Percentiles rank a stretch among this genome's conserved stretches.
These are phyloP conservation scores for Sparidentex hasta DNA, from an alignment of 2,797 vertebrate genomes.

Conservation along the genomic window DNA sequence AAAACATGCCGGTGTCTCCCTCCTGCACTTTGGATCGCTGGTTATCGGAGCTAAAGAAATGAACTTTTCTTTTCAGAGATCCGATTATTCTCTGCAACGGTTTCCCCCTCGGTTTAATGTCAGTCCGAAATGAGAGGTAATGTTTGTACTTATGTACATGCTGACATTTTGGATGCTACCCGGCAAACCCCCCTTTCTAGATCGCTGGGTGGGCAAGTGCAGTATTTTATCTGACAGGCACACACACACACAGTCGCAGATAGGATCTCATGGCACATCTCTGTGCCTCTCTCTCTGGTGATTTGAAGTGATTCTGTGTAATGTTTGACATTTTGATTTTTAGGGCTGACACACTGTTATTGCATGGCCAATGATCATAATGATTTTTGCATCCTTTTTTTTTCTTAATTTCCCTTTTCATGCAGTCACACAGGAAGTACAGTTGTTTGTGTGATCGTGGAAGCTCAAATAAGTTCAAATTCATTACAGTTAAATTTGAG, in stretches of 20 bases:
- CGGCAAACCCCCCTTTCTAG: constrained; percentile 66
- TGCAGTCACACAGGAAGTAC: background rate
- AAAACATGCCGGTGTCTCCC: constrained; percentile 32
- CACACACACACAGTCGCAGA: constrained; percentile 59
- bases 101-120: constrained; percentile 68
- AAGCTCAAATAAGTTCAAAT: too few relatives aligned
- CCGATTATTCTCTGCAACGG: constrained; percentile 26
- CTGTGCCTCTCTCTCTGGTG: constrained; percentile 47
- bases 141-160: constrained; percentile 67
- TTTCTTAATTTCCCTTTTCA: constrained; percentile 9
- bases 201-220: constrained; percentile 64
- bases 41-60: constrained; percentile 55
- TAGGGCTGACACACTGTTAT: constrained; percentile 71
- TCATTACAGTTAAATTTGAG: too few relatives aligned
- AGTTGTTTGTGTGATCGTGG: background rate
- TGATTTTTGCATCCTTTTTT: background rate
- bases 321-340: constrained; percentile 81
- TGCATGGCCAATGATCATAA: constrained; percentile 41
- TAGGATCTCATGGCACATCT: constrained; percentile 71
- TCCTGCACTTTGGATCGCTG: constrained; percentile 48
- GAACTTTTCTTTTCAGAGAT: constrained; percentile 46
- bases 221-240: constrained; percentile 76
- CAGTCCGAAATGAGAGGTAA: constrained; percentile 46
- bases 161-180: constrained; percentile 78
- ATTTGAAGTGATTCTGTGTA: constrained; percentile 61